Evolutionary conservation across 2,797 vertebrate species (phyloP).

Genomic region (Crypturellus tataupa): DNA sequence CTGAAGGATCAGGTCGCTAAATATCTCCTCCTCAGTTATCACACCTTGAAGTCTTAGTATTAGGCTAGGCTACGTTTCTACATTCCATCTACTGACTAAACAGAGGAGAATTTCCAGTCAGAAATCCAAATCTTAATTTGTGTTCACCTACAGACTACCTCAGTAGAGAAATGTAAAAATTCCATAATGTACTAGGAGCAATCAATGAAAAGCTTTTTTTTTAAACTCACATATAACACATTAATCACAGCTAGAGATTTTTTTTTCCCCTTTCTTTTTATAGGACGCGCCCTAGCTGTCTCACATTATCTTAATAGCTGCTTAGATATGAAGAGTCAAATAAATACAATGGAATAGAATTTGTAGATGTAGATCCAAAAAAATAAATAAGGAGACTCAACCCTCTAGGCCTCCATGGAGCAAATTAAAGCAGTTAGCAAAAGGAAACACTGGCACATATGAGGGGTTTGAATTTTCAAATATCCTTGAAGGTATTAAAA

Average conservation of each 20-base stretch:
- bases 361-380: constrained; percentile 30
- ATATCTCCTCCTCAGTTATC: not conserved
- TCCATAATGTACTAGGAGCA: not conserved
- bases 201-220: not conserved
- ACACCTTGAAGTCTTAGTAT: not conserved
- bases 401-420: constrained; percentile 33
- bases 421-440: constrained; percentile 68
- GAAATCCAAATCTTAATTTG: not conserved
- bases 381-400: not conserved
- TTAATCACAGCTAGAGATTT: not conserved
- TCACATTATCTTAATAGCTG: not conserved
- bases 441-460: constrained; percentile 44
- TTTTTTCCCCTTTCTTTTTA: not conserved
- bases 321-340: constrained; percentile 33
- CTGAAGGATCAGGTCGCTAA: not conserved
- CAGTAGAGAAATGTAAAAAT: not conserved
- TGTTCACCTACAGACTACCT: not conserved
- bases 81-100: not conserved
- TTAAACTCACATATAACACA: not conserved
- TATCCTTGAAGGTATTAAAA: constrained; percentile 55
- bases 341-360: not conserved
- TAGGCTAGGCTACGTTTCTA: not conserved
- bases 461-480: constrained; percentile 58
- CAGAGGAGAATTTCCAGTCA: not conserved
- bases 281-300: not conserved